Percentiles rank a stretch among this genome's conserved stretches.
These are phyloP conservation scores for Nannoperca australis DNA, from an alignment of 2,797 vertebrate species.

Conservation along the genomic window DNA sequence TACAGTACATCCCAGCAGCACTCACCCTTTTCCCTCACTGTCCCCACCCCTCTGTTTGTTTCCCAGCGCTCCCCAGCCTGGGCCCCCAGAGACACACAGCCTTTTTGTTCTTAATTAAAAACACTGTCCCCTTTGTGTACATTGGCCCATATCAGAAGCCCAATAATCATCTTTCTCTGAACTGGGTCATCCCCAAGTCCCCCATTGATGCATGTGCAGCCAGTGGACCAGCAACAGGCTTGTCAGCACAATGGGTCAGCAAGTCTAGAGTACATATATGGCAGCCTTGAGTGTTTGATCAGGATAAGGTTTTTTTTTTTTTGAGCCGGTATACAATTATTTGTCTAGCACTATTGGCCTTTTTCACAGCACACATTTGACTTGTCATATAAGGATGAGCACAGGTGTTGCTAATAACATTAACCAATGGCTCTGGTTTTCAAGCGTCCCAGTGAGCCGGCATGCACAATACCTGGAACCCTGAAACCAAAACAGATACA, in stretches of 20 bases:
- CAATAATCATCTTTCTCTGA: conserved; percentile 45
- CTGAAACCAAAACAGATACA: conserved; percentile 14
- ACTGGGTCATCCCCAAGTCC: conserved; percentile 48
- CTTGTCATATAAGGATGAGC: conserved; percentile 1
- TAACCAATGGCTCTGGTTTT: conserved; percentile 2
- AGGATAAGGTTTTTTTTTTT: conserved; percentile 5
- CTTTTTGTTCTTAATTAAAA: conserved; percentile 78
- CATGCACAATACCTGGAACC: conserved; percentile 1
- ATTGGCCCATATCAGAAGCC: conserved; percentile 39
- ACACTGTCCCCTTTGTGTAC: conserved; percentile 74
- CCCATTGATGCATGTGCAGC: conserved; percentile 8
- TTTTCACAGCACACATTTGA: conserved; percentile 20
- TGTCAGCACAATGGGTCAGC: background rate
- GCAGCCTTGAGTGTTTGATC: conserved; percentile 10
- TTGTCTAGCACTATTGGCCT: background rate
- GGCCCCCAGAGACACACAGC: conserved; percentile 66
- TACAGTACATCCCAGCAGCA: conserved; percentile 12
- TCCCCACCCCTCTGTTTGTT: conserved; percentile 54
- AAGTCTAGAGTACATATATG: background rate
- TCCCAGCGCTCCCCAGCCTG: conserved; percentile 45
- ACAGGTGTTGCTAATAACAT: conserved; percentile 33
- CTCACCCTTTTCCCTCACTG: conserved; percentile 15
- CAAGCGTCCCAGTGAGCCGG: conserved; percentile 11
- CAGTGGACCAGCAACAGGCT: conserved; percentile 16
- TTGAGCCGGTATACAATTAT: background rate